These are phyloP conservation scores for Phenganax subtilis DNA, from an alignment of 92 coral and sea anemone genomes.

Conservation along the genomic window DNA sequence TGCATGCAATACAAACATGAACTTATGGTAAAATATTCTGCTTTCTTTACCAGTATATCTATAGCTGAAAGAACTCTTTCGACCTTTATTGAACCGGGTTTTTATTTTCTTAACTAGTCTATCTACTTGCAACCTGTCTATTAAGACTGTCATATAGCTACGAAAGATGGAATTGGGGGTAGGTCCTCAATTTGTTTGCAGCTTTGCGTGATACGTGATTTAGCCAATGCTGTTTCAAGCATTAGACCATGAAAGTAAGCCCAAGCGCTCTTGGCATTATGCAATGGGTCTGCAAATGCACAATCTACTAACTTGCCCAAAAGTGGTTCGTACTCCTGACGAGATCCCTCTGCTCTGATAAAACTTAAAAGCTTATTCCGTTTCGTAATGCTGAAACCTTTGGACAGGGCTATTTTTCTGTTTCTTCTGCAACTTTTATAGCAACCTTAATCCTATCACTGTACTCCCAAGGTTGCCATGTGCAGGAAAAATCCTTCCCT, in stretches of 20 bases:
- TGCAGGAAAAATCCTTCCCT: conserved; percentile 34
- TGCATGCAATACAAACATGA: conserved; percentile 55
- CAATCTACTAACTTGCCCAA: conserved; percentile 50
- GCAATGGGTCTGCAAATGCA: conserved; percentile 53
- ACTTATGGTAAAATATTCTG: conserved; percentile 58
- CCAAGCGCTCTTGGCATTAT: conserved; percentile 65
- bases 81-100: conserved; percentile 53
- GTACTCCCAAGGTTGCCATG: conserved; percentile 49
- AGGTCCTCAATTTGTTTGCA: too few relatives aligned
- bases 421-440: conserved; percentile 30
- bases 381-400: conserved; percentile 34
- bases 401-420: conserved; percentile 29
- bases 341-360: conserved; percentile 43
- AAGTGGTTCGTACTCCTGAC: conserved; percentile 55
- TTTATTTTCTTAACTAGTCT: conserved; percentile 49
- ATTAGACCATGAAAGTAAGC: conserved; percentile 47
- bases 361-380: conserved; percentile 41
- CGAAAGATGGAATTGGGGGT: too few relatives aligned
- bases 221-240: conserved; percentile 34
- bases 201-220: conserved; percentile 1
- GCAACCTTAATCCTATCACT: conserved; percentile 37
- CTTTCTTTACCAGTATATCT: conserved; percentile 68
- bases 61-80: conserved; percentile 48
- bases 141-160: too few relatives aligned
- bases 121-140: conserved; percentile 18